Evolutionary conservation across 35 echinoderm and acorn worm species (phyloP).

Genomic region (Lytechinus variegatus): DNA sequence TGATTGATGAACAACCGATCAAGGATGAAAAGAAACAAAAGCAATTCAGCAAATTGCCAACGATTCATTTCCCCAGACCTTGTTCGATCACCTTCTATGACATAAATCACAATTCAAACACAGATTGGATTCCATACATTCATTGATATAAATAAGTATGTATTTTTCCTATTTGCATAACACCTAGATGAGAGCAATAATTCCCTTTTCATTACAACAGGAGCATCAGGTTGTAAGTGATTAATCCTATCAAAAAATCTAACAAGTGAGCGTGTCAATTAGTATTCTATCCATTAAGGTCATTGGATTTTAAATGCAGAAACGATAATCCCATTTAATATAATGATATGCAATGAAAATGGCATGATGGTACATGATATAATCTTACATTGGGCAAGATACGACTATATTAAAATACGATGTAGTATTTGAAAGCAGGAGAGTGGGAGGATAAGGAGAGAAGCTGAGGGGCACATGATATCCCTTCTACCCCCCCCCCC

Average conservation of each 20-base stretch:
- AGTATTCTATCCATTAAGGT: neutral
- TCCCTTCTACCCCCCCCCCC: neutral
- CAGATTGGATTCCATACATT: neutral
- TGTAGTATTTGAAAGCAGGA: neutral
- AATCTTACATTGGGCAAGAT: constrained; percentile 21
- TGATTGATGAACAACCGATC: neutral
- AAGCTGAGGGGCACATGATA: neutral
- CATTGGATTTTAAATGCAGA: neutral
- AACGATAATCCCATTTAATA: neutral
- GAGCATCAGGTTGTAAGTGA: neutral
- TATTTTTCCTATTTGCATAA: neutral
- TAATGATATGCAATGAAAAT: constrained; percentile 2
- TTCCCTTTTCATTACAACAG: neutral
- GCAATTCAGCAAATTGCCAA: neutral
- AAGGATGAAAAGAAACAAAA: neutral
- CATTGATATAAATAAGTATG: neutral
- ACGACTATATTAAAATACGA: neutral
- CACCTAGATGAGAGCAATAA: neutral
- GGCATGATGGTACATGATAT: neutral
- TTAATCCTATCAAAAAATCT: neutral
- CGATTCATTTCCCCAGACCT: neutral
- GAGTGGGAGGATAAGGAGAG: neutral
- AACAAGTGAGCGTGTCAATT: neutral
- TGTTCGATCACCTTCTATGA: neutral
- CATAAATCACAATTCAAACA: neutral